Percentiles rank a stretch among this genome's conserved stretches.
Evolutionary conservation across 2,888 invertebrate genomes (phyloP).

Genomic region (Papilio demoleus): DNA sequence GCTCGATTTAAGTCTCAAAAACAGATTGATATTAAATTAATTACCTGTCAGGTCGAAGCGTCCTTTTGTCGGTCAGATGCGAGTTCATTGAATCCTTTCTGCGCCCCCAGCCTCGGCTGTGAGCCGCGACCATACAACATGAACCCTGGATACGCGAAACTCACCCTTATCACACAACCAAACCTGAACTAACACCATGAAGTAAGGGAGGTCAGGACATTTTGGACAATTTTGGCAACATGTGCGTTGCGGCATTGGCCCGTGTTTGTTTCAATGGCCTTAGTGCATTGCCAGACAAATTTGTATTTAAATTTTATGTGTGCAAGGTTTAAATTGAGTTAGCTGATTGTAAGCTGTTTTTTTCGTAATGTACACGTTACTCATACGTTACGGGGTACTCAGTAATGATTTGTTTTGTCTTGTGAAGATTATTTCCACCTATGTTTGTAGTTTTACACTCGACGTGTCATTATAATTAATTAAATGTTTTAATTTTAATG

Average conservation of each 20-base stretch:
- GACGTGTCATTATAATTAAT: neutral
- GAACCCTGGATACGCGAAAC: constrained; percentile 25
- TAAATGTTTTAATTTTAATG: neutral
- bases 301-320: constrained; percentile 27
- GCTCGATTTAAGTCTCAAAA: constrained; percentile 32
- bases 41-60: constrained; percentile 38
- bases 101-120: constrained; percentile 37
- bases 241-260: constrained; percentile 41
- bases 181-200: neutral
- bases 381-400: constrained; percentile 36
- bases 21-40: constrained; percentile 41
- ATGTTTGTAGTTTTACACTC: constrained; percentile 11
- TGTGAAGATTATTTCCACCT: constrained; percentile 14
- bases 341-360: neutral
- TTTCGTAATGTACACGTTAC: constrained; percentile 36
- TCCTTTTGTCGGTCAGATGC: constrained; percentile 40
- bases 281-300: constrained; percentile 24
- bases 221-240: constrained; percentile 40
- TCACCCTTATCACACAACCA: constrained; percentile 19
- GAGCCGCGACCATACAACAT: constrained; percentile 11
- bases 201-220: constrained; percentile 18
- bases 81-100: constrained; percentile 42
- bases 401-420: constrained; percentile 37
- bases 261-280: constrained; percentile 40
- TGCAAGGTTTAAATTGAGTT: constrained; percentile 31